These are phyloP conservation scores for Clarias gariepinus DNA, from an alignment of 2,113 vertebrate genomes.

Conservation along the genomic window DNA sequence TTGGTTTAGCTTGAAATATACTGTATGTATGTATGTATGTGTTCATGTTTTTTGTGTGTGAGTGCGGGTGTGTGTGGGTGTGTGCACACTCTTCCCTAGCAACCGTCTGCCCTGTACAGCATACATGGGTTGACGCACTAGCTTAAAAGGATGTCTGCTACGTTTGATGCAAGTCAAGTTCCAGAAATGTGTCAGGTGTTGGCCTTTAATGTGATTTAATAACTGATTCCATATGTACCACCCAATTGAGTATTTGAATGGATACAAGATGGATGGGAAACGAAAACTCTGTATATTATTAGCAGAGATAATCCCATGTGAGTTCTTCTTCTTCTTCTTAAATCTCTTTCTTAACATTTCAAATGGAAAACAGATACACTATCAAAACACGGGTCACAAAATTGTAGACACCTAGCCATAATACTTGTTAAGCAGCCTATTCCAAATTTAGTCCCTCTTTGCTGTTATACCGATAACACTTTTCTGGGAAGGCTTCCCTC, in stretches of 20 bases:
- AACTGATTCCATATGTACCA: background rate
- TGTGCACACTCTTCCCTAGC: background rate
- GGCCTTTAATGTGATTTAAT: conserved; percentile 4
- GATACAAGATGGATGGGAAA: background rate
- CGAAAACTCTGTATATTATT: background rate
- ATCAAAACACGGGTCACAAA: too few relatives aligned
- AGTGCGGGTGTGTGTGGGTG: too few relatives aligned
- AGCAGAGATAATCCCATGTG: background rate
- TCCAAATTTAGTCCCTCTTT: background rate
- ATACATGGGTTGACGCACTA: background rate
- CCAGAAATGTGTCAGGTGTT: background rate
- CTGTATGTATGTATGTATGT: background rate
- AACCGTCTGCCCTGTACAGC: background rate
- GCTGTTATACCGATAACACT: background rate
- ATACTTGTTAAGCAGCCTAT: background rate
- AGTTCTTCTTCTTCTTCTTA: background rate
- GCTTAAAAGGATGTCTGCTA: background rate
- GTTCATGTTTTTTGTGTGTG: too few relatives aligned
- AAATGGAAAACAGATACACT: background rate
- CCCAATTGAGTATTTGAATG: background rate
- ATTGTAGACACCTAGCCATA: background rate
- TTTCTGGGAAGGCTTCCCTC: background rate
- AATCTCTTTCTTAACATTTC: background rate
- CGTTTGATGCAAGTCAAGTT: background rate
- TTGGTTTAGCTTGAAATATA: background rate